Evolutionary conservation across 2,888 invertebrate genomes (phyloP).

Genomic region (Drosophila siamana): DNA sequence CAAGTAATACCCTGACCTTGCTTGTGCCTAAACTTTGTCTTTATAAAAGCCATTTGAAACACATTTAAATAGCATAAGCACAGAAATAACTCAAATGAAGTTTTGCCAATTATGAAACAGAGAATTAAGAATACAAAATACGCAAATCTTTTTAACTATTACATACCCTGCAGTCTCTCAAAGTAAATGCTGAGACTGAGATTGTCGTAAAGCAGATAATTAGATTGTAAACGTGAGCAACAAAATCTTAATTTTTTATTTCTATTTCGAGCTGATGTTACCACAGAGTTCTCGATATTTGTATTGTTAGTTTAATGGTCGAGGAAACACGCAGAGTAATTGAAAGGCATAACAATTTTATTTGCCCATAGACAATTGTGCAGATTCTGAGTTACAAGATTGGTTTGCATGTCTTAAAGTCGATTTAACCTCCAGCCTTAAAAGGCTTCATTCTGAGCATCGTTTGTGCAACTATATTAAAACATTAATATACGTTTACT

Average conservation of each 20-base stretch:
- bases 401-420: not conserved
- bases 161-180: not conserved
- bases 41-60: slow-evolving; percentile 32
- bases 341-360: not conserved
- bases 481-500: not conserved
- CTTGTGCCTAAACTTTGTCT: slow-evolving; percentile 34
- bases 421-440: not conserved
- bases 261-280: no score
- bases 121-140: not conserved
- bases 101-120: slow-evolving; percentile 43
- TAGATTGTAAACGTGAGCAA: no score
- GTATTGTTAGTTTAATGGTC: not conserved
- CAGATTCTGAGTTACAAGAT: not conserved
- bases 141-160: no score
- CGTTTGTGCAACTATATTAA: not conserved
- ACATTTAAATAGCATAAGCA: slow-evolving; percentile 20
- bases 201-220: no score
- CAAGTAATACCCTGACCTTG: slow-evolving; percentile 74
- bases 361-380: no score
- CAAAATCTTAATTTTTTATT: no score
- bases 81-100: not conserved
- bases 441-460: not conserved
- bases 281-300: not conserved
- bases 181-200: no score
- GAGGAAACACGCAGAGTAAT: not conserved